phyloP scores from a whole-genome alignment of 2,797 vertebrate genomes.

The Xenentodon cancila region DNA sequence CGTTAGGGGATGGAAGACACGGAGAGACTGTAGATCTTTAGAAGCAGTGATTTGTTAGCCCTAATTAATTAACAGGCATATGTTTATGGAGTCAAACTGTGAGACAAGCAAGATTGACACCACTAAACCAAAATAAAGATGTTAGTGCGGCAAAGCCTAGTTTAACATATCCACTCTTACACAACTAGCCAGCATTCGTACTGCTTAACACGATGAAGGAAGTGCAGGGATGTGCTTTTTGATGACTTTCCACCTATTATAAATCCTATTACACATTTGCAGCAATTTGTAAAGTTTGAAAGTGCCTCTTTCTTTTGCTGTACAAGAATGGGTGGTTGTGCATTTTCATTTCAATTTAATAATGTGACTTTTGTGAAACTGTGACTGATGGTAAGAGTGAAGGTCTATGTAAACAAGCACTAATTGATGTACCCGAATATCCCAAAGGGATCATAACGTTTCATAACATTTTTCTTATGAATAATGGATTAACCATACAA shows the following conservation, averaged over 20 bases:
- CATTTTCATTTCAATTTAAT: conserved; percentile 11
- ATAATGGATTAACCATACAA: neutral
- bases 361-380: conserved; percentile 22
- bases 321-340: neutral
- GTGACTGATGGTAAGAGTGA: conserved; percentile 13
- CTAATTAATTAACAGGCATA: too few relatives aligned
- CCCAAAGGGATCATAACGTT: neutral
- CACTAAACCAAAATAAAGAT: neutral
- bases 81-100: neutral
- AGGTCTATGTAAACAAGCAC: conserved; percentile 24
- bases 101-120: neutral
- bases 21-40: too few relatives aligned
- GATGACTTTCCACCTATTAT: neutral
- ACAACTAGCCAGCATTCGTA: too few relatives aligned
- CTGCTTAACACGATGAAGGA: too few relatives aligned
- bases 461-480: neutral
- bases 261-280: neutral
- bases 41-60: too few relatives aligned
- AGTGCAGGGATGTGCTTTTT: too few relatives aligned
- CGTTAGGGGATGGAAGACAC: too few relatives aligned
- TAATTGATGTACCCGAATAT: neutral
- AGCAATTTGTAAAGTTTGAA: conserved; percentile 10
- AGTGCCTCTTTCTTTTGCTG: neutral
- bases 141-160: neutral
- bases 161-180: neutral